Evolutionary conservation across 2,113 vertebrate species (phyloP), one percentile per base, ranked within the genome.

Genomic region (Chamaetylas fuelleborni): DNA sequence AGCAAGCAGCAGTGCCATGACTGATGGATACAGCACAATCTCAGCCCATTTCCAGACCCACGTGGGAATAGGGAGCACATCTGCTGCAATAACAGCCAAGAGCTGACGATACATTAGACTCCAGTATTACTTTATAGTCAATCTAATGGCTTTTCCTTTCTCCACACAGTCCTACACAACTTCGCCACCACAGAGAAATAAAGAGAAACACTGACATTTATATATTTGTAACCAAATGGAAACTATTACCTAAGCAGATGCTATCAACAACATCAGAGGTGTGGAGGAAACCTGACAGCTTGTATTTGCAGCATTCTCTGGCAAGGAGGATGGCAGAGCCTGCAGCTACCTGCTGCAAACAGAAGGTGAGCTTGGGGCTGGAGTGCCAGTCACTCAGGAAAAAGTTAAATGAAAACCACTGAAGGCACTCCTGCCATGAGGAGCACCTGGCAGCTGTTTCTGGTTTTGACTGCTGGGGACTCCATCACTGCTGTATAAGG

Each of bases 31-130:
- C 95, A 90, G 97, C 36, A 92, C 97, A 97, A 86, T 87, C 96
- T 97, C 98, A 98, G 98, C 91, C 90, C 88, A 65, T 97, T 98
- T 97, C 97, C 98, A 99, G 98, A 98, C 98, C 98, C 97, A 36
- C 14, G 16, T 95, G 98, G 98, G 98, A 98, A 98, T 94, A 97
- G 81, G 86, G 93, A 98, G 97, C 95, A 97, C 94, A 96, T 97
- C 98, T 94, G 96, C 93, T 96, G 97, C 96, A 97, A 64, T 70
- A 79, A 88, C 81, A 93, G 96, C 97, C 97, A 97, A 93, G 97
- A 97, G 95, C 17, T 84, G 74, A 81, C 31, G 88, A 94, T 85
- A 95, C 51, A 79, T 93, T 81, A 95, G 93, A 92, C 90, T 94
- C 90, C 74, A 96, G 86, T n/a, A 62, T 76, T 92, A 81, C 95